Evolutionary conservation across 2,888 invertebrate genomes (phyloP), one percentile per base, ranked within the genome.

Genomic region (Oxystoma pomonae): DNA sequence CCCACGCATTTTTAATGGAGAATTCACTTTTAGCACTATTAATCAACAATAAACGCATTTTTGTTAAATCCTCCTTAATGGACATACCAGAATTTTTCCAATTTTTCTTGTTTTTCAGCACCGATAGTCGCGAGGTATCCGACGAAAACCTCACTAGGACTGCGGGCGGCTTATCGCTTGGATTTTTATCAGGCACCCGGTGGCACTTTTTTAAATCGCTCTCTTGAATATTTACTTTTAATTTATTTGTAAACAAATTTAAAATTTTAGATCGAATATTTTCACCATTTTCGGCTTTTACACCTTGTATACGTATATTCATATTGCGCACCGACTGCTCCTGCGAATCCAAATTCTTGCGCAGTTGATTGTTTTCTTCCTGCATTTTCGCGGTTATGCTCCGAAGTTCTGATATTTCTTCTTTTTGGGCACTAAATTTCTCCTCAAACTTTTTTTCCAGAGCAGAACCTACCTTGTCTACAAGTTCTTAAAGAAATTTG

Each of bases 11-110:
- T n/a, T 50, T 50, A 50, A 50, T 9, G 50, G 50, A 50, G n/a
- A 50, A 50, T n/a, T 50, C 50, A 50, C 50, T 50, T 50, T n/a
- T 50, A 50, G 50, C 50, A 50, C 50, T 50, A 50, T 50, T 50
- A 50, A 50, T 50, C n/a, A n/a, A n/a, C n/a, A n/a, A n/a, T n/a
- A n/a, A n/a, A n/a, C n/a, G n/a, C n/a, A n/a, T n/a, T n/a, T 50
- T n/a, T 12, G 50, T 50, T 50, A 50, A n/a, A 50, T 50, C 50
- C n/a, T 50, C 50, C n/a, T 50, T 50, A n/a, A 50, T 50, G 50
- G n/a, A 50, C n/a, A 50, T 50, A 50, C 50, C 50, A 50, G 50
- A 50, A 12, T n/a, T 50, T 50, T 50, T 50, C 9, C 9, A 50
- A 50, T n/a, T 12, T 50, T 50, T 50, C n/a, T 50, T 50, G 50